Evolutionary conservation across 1,140 invertebrate species (phyloP).

Genomic region (Micrasema minimum): DNA sequence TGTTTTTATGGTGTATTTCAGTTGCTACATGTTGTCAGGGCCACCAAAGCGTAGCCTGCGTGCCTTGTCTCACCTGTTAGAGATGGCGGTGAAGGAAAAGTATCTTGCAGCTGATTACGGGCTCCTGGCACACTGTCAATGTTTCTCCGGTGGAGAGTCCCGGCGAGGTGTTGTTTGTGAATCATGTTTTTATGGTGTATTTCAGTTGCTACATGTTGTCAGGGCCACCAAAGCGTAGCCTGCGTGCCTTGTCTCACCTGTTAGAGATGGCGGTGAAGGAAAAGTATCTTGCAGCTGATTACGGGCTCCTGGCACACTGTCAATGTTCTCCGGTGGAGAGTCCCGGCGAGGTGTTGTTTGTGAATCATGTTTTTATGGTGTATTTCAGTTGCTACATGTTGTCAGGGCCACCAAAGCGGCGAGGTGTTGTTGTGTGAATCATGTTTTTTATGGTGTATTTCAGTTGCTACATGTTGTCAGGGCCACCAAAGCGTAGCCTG

Average conservation of each 20-base stretch:
- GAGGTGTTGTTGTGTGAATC: too few relatives aligned
- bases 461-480: conserved; percentile 54
- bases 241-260: conserved; percentile 67
- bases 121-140: conserved; percentile 72
- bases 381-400: too few relatives aligned
- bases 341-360: conserved; percentile 70
- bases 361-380: too few relatives aligned
- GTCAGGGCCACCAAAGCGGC: too few relatives aligned
- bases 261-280: conserved; percentile 67
- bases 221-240: conserved; percentile 63
- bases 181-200: conserved; percentile 46
- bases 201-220: conserved; percentile 54
- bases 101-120: conserved; percentile 69
- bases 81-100: conserved; percentile 64
- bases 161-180: conserved; percentile 68
- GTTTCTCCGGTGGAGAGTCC: conserved; percentile 72
- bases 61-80: conserved; percentile 67
- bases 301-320: conserved; percentile 72
- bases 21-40: conserved; percentile 55
- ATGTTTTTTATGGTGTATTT: too few relatives aligned
- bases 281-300: conserved; percentile 66
- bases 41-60: conserved; percentile 67
- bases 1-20: background rate
- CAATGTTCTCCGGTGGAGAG: conserved; percentile 71
- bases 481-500: conserved; percentile 66